These are phyloP conservation scores for Alethe diademata DNA, from an alignment of 2,113 vertebrate genomes.

Conservation along the genomic window DNA sequence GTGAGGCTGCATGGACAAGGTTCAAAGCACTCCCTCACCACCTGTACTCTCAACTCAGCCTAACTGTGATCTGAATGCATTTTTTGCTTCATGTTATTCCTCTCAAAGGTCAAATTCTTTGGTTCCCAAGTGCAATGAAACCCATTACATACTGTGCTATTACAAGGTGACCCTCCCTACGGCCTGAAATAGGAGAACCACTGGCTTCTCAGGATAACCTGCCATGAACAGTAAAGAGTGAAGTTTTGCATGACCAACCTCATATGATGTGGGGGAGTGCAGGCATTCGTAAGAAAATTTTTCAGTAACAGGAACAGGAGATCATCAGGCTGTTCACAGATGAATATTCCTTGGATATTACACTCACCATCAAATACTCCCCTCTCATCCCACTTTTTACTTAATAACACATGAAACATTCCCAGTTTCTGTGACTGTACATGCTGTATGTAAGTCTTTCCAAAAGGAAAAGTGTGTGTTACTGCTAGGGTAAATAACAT, in stretches of 20 bases:
- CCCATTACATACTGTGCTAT: conserved; percentile 7
- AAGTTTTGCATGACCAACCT: not conserved
- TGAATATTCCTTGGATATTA: not conserved
- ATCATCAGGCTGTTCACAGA: not conserved
- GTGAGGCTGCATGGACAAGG: not conserved
- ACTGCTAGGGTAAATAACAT: not conserved
- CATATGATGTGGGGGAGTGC: not conserved
- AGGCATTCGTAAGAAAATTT: accelerated
- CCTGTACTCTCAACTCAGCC: conserved; percentile 43
- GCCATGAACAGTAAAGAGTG: not conserved
- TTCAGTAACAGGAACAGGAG: not conserved
- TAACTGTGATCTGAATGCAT: not conserved
- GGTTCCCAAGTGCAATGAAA: conserved; percentile 53
- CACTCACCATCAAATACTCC: not conserved
- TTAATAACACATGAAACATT: not conserved
- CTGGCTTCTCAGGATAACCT: conserved; percentile 4
- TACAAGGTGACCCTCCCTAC: conserved; percentile 20
- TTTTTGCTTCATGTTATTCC: conserved; percentile 62
- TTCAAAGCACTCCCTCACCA: not conserved
- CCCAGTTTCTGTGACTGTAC: not conserved
- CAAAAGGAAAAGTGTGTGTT: not conserved
- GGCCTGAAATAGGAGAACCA: conserved; percentile 34
- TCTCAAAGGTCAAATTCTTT: conserved; percentile 70
- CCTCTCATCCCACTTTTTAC: not conserved
- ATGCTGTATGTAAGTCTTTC: not conserved